A percentile compares a stretch with the other conserved stretches of the same genome.
Conservation (phyloP, 2,113 vertebrate species). For the Cnemophilus loriae region DNA sequence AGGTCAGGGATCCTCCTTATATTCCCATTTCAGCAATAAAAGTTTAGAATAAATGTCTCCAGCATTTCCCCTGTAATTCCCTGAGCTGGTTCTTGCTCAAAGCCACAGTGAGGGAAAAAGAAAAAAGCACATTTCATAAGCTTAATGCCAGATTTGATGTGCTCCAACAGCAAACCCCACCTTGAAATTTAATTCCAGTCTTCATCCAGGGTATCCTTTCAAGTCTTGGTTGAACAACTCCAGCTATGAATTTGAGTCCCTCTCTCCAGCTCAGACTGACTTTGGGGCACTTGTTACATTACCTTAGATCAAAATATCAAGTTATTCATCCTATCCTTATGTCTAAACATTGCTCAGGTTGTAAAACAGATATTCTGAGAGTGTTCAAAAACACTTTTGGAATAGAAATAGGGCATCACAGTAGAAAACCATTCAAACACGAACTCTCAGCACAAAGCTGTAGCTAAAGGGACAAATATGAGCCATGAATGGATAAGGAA, state of each 20-base stretch:
- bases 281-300: neutral
- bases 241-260: neutral
- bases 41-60: neutral
- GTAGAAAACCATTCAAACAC: neutral
- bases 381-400: neutral
- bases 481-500: neutral
- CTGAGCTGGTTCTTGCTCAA: neutral
- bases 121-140: neutral
- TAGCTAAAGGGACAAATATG: neutral
- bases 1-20: neutral
- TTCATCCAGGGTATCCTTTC: neutral
- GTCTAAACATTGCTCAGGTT: neutral
- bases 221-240: neutral
- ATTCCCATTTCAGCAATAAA: neutral
- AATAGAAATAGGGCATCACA: neutral
- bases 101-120: neutral
- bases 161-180: neutral
- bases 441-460: neutral
- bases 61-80: neutral
- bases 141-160: neutral
- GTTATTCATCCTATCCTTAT: neutral
- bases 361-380: neutral
- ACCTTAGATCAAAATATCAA: neutral
- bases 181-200: neutral
- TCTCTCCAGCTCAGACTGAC: neutral